Evolutionary conservation across 23 tunicate species (phyloP).

Genomic region (Pegea sp.): DNA sequence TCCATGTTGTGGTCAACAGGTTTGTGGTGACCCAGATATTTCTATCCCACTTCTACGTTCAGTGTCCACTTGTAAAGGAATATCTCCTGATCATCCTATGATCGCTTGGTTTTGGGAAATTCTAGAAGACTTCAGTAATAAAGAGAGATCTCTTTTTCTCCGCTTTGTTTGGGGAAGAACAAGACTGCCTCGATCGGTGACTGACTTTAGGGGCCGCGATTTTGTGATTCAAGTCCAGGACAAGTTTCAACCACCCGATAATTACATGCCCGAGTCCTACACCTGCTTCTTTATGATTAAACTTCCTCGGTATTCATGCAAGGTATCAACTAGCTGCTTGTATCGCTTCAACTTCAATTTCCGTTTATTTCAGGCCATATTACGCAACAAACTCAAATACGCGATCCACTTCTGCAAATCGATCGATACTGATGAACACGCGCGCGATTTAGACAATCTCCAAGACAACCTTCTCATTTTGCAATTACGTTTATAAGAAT

Average conservation of each 20-base stretch:
- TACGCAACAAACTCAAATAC: constrained; percentile 65
- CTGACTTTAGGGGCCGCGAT: constrained; percentile 80
- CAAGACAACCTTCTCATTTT: no score
- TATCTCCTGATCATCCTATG: constrained; percentile 22
- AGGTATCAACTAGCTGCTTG: constrained; percentile 8
- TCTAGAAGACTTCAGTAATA: constrained; percentile 40
- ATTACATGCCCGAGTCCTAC: constrained; percentile 75
- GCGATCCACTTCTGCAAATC: constrained; percentile 90
- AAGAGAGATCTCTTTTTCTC: constrained; percentile 53
- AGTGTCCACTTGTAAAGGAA: constrained; percentile 49
- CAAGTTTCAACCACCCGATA: constrained; percentile 72
- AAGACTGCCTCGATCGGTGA: constrained; percentile 54
- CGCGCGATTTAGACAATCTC: no score
- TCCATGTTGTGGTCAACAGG: constrained; percentile 10
- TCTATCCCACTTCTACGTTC: constrained; percentile 50
- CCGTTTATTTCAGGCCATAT: constrained; percentile 10
- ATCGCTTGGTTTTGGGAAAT: constrained; percentile 69
- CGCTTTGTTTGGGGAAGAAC: constrained; percentile 94
- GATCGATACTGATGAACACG: constrained; percentile 87
- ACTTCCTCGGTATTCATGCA: constrained; percentile 52
- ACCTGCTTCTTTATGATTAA: constrained; percentile 83
- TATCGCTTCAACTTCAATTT: background rate
- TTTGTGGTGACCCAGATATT: constrained; percentile 74
- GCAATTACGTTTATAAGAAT: no score
- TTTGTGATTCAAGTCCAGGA: constrained; percentile 81